These are phyloP conservation scores for Glareola pratincola DNA, from an alignment of 2,113 vertebrate genomes.

Conservation along the genomic window DNA sequence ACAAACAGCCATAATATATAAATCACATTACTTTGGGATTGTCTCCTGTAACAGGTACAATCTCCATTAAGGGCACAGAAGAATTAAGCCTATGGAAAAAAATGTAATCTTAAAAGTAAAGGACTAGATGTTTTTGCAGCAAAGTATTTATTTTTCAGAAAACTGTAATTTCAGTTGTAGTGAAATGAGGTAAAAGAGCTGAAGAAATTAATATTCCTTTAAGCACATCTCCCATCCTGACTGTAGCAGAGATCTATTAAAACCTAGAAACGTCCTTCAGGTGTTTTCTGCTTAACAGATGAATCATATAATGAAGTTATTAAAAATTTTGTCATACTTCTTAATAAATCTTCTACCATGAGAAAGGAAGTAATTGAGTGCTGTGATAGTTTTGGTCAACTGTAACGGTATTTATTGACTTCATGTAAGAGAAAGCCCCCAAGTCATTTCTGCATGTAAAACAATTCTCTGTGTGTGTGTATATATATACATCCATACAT, in stretches of 20 bases:
- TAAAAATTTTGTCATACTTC: neutral
- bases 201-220: neutral
- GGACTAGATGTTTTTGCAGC: neutral
- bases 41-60: neutral
- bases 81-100: neutral
- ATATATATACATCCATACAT: rapidly evolving
- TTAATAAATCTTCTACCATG: neutral
- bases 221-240: neutral
- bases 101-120: neutral
- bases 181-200: neutral
- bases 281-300: neutral
- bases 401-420: neutral
- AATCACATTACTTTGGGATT: neutral
- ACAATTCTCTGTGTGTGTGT: neutral
- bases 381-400: neutral
- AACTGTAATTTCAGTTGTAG: neutral
- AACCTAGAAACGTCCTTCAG: neutral
- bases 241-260: neutral
- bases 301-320: neutral
- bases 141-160: neutral
- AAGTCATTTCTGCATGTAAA: neutral
- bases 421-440: neutral
- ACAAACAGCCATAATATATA: neutral
- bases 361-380: neutral
- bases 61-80: neutral